Percentiles rank a stretch among this genome's conserved stretches.
Conservation (phyloP, 2,113 vertebrate genomes). For the Percina caprodes region DNA sequence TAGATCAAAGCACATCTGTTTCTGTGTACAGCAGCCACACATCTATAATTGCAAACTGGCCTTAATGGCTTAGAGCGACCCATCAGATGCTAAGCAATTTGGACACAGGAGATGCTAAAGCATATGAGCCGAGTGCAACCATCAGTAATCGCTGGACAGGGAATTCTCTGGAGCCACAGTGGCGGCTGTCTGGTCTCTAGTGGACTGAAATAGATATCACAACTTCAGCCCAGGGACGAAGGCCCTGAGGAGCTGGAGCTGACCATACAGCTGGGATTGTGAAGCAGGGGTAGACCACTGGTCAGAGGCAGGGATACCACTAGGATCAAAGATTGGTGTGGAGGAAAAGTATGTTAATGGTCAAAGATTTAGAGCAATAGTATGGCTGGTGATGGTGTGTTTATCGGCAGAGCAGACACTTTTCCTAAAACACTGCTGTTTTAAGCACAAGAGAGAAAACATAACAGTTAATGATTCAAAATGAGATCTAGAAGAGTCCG, state of each 20-base stretch:
- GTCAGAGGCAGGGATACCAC: constrained; percentile 16
- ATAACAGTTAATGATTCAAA: constrained; percentile 54
- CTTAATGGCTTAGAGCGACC: constrained; percentile 78
- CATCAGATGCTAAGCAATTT: constrained; percentile 80
- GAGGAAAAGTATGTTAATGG: background rate
- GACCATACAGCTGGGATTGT: constrained; percentile 72
- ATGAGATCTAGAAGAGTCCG: constrained; percentile 53
- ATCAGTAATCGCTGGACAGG: constrained; percentile 66
- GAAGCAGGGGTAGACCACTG: constrained; percentile 46
- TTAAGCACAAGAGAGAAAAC: constrained; percentile 39
- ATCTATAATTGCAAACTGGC: constrained; percentile 82
- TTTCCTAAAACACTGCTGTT: constrained; percentile 7
- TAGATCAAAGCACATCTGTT: constrained; percentile 86
- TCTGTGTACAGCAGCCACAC: constrained; percentile 78
- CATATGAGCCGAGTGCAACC: constrained; percentile 74
- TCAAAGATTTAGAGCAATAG: background rate
- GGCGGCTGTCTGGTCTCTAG: constrained; percentile 72
- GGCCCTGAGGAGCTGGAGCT: constrained; percentile 57
- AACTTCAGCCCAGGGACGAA: constrained; percentile 68
- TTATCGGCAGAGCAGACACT: background rate
- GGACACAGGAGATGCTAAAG: constrained; percentile 80
- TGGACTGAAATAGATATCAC: constrained; percentile 86
- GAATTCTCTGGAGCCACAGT: constrained; percentile 77
- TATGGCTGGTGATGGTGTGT: background rate
- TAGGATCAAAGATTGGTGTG: background rate